These are phyloP conservation scores for Stegodyphus mimosarum DNA, from an alignment of 1,140 invertebrate species.

Conservation along the genomic window DNA sequence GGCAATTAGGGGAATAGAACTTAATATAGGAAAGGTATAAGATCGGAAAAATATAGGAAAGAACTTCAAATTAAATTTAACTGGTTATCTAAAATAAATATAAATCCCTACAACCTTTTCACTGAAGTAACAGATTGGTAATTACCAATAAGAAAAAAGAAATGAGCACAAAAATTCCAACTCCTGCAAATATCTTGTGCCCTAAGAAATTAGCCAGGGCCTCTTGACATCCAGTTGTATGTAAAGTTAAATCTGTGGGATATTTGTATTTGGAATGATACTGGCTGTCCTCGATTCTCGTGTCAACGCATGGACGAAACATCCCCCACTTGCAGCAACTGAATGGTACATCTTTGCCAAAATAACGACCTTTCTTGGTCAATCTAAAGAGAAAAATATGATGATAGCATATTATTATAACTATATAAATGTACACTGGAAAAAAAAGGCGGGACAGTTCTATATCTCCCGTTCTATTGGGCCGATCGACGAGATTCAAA, in stretches of 20 bases:
- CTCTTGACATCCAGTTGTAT: slow-evolving; percentile 16
- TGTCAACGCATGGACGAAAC: slow-evolving; percentile 23
- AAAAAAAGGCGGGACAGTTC: too few relatives aligned
- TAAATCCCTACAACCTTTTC: too few relatives aligned
- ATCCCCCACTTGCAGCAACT: slow-evolving; percentile 24
- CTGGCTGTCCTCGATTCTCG: slow-evolving; percentile 20
- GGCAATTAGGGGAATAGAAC: too few relatives aligned
- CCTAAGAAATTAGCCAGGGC: neutral
- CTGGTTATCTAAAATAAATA: too few relatives aligned
- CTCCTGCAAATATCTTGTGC: neutral
- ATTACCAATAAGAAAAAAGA: slow-evolving; percentile 31
- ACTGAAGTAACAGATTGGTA: neutral
- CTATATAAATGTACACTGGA: too few relatives aligned
- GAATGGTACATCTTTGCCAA: slow-evolving; percentile 44
- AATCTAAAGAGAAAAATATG: slow-evolving; percentile 11
- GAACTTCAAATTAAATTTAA: too few relatives aligned
- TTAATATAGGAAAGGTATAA: too few relatives aligned
- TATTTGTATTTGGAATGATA: slow-evolving; percentile 34
- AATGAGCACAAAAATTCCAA: slow-evolving; percentile 12
- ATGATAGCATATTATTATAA: neutral
- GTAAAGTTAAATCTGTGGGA: slow-evolving; percentile 33
- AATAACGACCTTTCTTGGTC: slow-evolving; percentile 7
- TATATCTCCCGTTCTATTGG: too few relatives aligned
- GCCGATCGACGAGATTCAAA: too few relatives aligned
- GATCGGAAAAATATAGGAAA: too few relatives aligned